These are phyloP conservation scores for Petrocephalus schoutedeni DNA, from an alignment of 2,797 vertebrate species.

Conservation along the genomic window DNA sequence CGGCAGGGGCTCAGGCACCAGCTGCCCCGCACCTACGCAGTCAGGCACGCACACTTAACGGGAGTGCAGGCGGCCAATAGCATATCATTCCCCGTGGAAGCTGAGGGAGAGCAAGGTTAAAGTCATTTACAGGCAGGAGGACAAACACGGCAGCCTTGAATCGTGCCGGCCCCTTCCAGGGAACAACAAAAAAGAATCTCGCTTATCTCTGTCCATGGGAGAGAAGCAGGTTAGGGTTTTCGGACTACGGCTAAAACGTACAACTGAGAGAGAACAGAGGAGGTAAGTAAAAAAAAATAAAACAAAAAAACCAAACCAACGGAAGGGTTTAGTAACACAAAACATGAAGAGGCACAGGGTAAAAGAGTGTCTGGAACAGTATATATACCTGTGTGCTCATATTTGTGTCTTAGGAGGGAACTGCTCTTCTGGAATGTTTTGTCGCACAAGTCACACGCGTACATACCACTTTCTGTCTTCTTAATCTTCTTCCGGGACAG, in stretches of 20 bases:
- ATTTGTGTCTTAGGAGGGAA: constrained; percentile 99
- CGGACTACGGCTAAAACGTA: constrained; percentile 44
- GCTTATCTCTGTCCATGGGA: constrained; percentile 59
- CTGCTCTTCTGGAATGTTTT: constrained; percentile 99
- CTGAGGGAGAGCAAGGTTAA: neutral
- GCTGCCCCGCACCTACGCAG: neutral
- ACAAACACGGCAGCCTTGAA: neutral
- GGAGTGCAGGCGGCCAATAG: neutral
- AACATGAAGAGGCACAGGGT: constrained; percentile 63
- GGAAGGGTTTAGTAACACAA: constrained; percentile 63
- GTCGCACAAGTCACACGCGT: constrained; percentile 99
- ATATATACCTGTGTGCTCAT: constrained; percentile 99
- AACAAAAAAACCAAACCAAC: constrained; percentile 45
- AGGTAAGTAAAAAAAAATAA: constrained; percentile 33
- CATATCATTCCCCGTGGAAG: neutral
- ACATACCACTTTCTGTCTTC: constrained; percentile 99
- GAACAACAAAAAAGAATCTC: constrained; percentile 20
- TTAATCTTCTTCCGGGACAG: constrained; percentile 99
- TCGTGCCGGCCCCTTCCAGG: neutral
- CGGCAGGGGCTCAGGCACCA: neutral
- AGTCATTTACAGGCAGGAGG: constrained; percentile 45
- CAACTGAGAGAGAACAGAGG: constrained; percentile 42
- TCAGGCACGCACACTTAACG: neutral
- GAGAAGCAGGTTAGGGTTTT: constrained; percentile 66
- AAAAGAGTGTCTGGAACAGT: constrained; percentile 78